Evolutionary conservation across 2,113 vertebrate genomes (phyloP), one percentile per base, ranked within the genome.

Genomic region (Galeopterus variegatus): DNA sequence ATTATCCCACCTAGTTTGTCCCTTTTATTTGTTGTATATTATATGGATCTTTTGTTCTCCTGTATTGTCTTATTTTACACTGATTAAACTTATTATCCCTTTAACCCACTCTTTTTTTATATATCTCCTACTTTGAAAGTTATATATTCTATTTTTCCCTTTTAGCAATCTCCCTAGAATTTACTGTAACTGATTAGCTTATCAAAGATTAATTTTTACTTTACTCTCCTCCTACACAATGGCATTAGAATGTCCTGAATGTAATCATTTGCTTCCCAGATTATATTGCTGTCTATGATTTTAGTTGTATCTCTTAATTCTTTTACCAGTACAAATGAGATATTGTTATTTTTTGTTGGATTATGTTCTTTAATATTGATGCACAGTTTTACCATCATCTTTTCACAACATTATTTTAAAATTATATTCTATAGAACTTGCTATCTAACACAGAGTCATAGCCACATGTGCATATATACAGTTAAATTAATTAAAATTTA

Each of bases 151-250:
- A 80, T n/a, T 48, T 80, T 90, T 56, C 67, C 28, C 31, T 45
- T 80, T 81, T 81, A 18, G 45, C 77, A 70, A 8, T 76, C 31
- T 86, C 31, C 19, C 21, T 70, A 77, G 54, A 82, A 90, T 70
- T 93, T 72, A 54, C 41, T 64, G 11, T 58, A 76, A 81, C 12
- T 77, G 82, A 81, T 84, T 91, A 76, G 17, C 11, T 91, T 84
- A 90, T 56, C 45, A 84, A 84, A 93, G 11, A 54, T 67, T 81
- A 89, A 73, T 79, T 80, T 93, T 94, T 79, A 81, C 36, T 64
- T 93, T 81, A 79, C 24, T 79, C 0, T 60, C 56, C 12, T 62
- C 36, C 36, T 70, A 93, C 82, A 69, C 1, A n/a, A 75, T 3
- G 18, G 19, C 9, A 91, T 88, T 70, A 72, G 58, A 67, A 88